A percentile compares a stretch with the other conserved stretches of the same genome.
These are phyloP conservation scores for Etheostoma spectabile DNA, from an alignment of 2,113 vertebrate genomes.

Conservation along the genomic window DNA sequence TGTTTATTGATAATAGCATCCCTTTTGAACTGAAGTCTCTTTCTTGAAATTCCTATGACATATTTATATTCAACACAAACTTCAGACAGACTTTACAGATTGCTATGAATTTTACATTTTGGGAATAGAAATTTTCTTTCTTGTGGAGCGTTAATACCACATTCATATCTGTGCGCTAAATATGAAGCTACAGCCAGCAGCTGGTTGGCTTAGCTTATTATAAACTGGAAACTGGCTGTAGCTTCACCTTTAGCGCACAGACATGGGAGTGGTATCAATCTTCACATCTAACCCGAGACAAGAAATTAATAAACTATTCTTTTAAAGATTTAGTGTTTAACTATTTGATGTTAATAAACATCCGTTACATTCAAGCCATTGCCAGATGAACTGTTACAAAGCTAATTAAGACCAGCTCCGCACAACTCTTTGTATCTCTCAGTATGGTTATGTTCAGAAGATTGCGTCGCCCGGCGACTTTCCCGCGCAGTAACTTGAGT, in stretches of 20 bases:
- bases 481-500: too few relatives aligned
- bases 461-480: too few relatives aligned
- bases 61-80: background rate
- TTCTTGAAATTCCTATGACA: background rate
- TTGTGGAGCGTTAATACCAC: background rate
- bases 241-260: background rate
- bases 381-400: too few relatives aligned
- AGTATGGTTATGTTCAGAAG: too few relatives aligned
- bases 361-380: too few relatives aligned
- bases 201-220: background rate
- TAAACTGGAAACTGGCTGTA: background rate
- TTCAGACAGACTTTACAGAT: background rate
- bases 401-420: too few relatives aligned
- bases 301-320: background rate
- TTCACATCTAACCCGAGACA: background rate
- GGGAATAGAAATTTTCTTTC: background rate
- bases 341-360: too few relatives aligned
- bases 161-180: background rate
- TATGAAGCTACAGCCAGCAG: background rate
- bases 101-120: conserved; percentile 1
- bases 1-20: background rate
- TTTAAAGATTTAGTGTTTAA: background rate
- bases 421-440: too few relatives aligned
- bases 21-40: background rate
- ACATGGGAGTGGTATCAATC: background rate